Conservation (phyloP, 2,888 invertebrate genomes). For the Miltochrista miniata region DNA sequence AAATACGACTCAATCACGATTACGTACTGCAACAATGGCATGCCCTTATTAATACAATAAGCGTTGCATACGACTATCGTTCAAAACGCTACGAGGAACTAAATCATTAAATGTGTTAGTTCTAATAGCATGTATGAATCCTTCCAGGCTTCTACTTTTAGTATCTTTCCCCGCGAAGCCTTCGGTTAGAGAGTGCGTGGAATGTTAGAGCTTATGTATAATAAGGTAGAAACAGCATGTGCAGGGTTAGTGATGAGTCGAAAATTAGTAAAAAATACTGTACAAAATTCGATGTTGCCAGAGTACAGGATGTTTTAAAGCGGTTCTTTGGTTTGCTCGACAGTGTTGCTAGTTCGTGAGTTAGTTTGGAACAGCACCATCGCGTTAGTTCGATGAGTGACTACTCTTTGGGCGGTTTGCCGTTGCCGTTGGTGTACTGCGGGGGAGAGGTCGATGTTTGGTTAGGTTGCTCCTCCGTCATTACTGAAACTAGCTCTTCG, state of each 20-base stretch:
- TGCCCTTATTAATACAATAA: slow-evolving; percentile 82
- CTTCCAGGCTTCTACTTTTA: slow-evolving; percentile 49
- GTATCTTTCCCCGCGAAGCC: slow-evolving; percentile 53
- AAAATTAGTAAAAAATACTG: slow-evolving; percentile 66
- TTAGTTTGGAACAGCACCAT: slow-evolving; percentile 48
- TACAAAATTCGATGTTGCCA: slow-evolving; percentile 34
- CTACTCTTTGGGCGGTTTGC: slow-evolving; percentile 69
- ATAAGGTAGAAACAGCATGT: slow-evolving; percentile 54
- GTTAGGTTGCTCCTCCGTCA: slow-evolving; percentile 87
- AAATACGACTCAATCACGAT: slow-evolving; percentile 77
- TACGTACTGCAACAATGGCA: slow-evolving; percentile 81
- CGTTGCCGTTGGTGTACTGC: slow-evolving; percentile 70
- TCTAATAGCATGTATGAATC: slow-evolving; percentile 45
- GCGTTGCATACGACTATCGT: slow-evolving; percentile 82
- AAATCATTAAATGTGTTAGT: slow-evolving; percentile 45
- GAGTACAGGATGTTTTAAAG: slow-evolving; percentile 36
- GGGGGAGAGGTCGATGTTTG: slow-evolving; percentile 66
- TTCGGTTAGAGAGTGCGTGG: slow-evolving; percentile 58
- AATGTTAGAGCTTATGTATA: slow-evolving; percentile 69
- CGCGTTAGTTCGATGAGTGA: slow-evolving; percentile 41
- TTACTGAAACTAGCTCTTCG: slow-evolving; percentile 94
- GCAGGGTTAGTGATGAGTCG: slow-evolving; percentile 81
- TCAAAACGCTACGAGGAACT: slow-evolving; percentile 63
- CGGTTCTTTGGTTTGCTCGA: slow-evolving; percentile 49
- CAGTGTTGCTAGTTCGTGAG: slow-evolving; percentile 70